A percentile compares a stretch with the other conserved stretches of the same genome.
Conservation (phyloP, 2,797 vertebrate genomes). For the Meriones psammophilus region DNA sequence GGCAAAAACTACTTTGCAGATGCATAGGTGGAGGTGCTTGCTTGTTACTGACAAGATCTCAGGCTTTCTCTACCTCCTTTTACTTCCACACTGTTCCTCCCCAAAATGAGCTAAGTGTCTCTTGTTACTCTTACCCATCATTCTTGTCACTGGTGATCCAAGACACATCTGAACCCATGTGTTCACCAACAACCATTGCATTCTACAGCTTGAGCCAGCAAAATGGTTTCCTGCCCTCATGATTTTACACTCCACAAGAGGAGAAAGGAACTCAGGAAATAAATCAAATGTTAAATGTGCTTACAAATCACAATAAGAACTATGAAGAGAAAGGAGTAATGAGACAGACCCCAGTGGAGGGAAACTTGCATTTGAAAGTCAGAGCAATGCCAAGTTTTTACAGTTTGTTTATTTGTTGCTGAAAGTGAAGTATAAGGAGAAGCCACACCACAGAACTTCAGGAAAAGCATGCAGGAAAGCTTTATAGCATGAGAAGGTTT, state of each 20-base stretch:
- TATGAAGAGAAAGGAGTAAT: not conserved
- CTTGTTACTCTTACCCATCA: not conserved
- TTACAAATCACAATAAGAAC: not conserved
- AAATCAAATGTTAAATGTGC: constrained; percentile 14
- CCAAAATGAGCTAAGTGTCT: not conserved
- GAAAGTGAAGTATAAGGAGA: not conserved
- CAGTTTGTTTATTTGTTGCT: not conserved
- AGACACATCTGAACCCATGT: not conserved
- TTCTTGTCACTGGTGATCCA: not conserved
- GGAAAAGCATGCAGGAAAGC: not conserved
- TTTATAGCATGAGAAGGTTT: not conserved
- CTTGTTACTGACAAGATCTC: not conserved
- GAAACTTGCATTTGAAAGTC: not conserved
- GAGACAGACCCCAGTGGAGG: not conserved
- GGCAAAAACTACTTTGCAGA: not conserved
- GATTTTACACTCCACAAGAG: not conserved
- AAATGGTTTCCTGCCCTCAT: not conserved
- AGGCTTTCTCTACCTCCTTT: not conserved
- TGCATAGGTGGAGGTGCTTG: not conserved
- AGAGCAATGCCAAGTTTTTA: not conserved
- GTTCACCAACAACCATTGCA: not conserved
- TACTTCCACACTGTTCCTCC: not conserved
- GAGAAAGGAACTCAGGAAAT: not conserved
- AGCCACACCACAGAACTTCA: not conserved
- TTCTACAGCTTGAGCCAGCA: not conserved